Evolutionary conservation across 2,113 vertebrate species (phyloP).

Genomic region (Epinephelus moara): DNA sequence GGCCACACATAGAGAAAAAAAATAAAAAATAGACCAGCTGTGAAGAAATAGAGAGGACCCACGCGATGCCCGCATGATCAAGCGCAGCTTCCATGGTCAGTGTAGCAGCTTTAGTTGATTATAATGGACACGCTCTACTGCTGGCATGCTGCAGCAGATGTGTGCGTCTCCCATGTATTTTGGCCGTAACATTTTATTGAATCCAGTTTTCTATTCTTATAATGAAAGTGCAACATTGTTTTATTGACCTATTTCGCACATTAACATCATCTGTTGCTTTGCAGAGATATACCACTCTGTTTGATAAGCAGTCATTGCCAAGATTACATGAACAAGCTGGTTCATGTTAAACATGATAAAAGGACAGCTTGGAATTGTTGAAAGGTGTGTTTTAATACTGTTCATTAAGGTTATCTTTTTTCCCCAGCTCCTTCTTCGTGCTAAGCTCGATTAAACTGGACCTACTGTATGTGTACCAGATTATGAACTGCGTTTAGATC

Average conservation of each 20-base stretch:
- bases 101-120: no score
- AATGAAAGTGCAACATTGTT: no score
- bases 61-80: no score
- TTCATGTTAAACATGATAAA: background rate
- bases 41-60: no score
- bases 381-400: background rate
- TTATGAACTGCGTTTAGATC: background rate
- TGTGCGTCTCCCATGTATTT: no score
- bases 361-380: background rate
- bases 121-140: no score
- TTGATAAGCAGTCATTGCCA: background rate
- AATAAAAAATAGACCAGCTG: no score
- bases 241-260: background rate
- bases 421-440: background rate
- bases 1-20: no score
- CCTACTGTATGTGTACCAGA: background rate
- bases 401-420: background rate
- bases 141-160: no score
- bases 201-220: background rate
- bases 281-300: background rate
- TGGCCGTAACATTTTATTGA: no score
- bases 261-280: no score
- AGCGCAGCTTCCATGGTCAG: no score
- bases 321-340: background rate
- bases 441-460: background rate